Evolutionary conservation across 2,888 invertebrate species (phyloP), one percentile per base, ranked within the genome.

Genomic region (Carpatolechia fugitivella): DNA sequence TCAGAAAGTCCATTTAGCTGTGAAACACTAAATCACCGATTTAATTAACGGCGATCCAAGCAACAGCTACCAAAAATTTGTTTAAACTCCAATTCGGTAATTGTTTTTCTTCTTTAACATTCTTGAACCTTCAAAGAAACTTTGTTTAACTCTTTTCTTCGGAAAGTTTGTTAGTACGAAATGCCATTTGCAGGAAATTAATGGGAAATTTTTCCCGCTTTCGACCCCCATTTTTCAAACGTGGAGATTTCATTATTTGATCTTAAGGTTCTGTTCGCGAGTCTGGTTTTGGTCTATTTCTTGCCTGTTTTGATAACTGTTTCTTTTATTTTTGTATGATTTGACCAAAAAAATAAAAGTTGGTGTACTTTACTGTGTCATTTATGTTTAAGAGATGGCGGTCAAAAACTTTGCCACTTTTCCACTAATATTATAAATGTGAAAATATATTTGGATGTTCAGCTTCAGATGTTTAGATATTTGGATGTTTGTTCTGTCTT

Each of bases 171-270:
- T 66, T 68, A 63, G 69, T 69, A 71, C 71, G 72, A 72, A 79
- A 78, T 69, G 84, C 78, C 85, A 75, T 79, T 82, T 67, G 67
- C 84, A 85, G 80, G 74, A 76, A 85, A 83, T 83, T 81, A 82
- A 85, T 85, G 82, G 75, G 56, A 54, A 67, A 71, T 64, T 68
- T 68, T 75, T 73, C 66, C 68, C 59, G 62, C 58, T 63, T 63
- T 68, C 60, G 64, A 63, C 65, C 55, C 61, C 71, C 70, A 74
- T 74, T 78, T 74, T 69, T 77, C 72, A 71, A 71, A 68, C 63
- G 70, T 64, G 60, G 63, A 62, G 65, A 63, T 68, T 70, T 64
- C 58, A 65, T 66, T 66, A 64, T 60, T 63, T 59, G 58, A 62
- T 62, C 62, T 59, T 54, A 48, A 53, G 48, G 56, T 50, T 58